Base-by-base conservation (phyloP, 2,888 invertebrate species). In the Lamellibrachia columna region DNA sequence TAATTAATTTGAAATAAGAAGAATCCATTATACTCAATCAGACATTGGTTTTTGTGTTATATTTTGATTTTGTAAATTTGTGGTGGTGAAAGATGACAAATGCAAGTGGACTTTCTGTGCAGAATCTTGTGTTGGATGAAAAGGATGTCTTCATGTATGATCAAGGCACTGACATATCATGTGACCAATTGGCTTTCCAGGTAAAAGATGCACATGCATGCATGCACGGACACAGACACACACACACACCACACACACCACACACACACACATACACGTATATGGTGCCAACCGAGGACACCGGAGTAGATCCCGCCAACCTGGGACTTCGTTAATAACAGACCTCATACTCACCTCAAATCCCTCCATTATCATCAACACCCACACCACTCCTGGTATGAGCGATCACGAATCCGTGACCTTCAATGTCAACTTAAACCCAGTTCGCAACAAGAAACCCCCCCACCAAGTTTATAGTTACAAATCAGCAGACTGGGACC, bases 61-160 rank as follows among this genome's bases (percentile, higher is more conserved):
- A 75, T 75, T 3, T 22, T 75, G 22, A 15, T 75, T 22, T 22
- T 6, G 22, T 75, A 15, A 75, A 75, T 75, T 75, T 75, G 75
- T 75, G 75, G 75, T 75, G 6, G 75, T 75, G 75, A 75, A 75
- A 75, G n/a, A 75, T 22, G 4, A 75, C 75, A 75, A 75, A 75
- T 75, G 75, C 22, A 6, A 75, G 4, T 3, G 2, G 22, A 75
- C n/a, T 75, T 75, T 75, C 75, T 75, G 75, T 75, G 75, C 75
- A 75, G 75, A 75, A 75, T 75, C n/a, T 22, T 75, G 75, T 75
- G 22, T 75, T 75, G 22, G 75, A 75, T 75, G 75, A 75, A 22
- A 75, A 75, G 15, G 75, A 75, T 75, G 75, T 75, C 75, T 75
- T 75, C 75, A 75, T 75, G 75, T 75, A 75, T 75, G 75, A 75